These are phyloP conservation scores for Falco concolor DNA, from an alignment of 2,797 vertebrate species.

Conservation along the genomic window DNA sequence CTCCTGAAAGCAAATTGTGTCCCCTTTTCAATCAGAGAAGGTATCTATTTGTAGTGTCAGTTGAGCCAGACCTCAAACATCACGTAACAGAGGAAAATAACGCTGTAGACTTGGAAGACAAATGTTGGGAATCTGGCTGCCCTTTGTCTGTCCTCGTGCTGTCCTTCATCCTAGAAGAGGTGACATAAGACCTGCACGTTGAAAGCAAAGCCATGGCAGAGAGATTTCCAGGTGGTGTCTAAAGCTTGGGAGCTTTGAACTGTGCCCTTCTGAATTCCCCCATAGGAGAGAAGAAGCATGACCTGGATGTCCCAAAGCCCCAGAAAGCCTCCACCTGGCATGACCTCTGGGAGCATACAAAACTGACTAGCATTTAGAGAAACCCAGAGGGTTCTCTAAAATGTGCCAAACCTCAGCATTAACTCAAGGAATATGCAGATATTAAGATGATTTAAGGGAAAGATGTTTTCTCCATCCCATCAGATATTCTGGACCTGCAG, in stretches of 20 bases:
- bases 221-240: background rate
- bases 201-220: background rate
- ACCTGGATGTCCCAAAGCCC: background rate
- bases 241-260: background rate
- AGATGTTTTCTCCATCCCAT: background rate
- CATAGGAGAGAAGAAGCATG: background rate
- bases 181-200: background rate
- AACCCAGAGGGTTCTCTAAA: background rate
- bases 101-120: background rate
- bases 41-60: background rate
- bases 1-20: background rate
- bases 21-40: background rate
- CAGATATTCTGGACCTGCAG: slow-evolving; percentile 10
- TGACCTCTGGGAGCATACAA: background rate
- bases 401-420: background rate
- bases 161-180: background rate
- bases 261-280: slow-evolving; percentile 4
- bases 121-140: background rate
- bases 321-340: background rate
- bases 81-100: background rate
- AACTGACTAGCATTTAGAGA: background rate
- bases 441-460: background rate
- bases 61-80: background rate
- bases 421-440: background rate
- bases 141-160: background rate